Conservation (phyloP, 2,888 invertebrate species). For the Dinocampus coccinellae region DNA sequence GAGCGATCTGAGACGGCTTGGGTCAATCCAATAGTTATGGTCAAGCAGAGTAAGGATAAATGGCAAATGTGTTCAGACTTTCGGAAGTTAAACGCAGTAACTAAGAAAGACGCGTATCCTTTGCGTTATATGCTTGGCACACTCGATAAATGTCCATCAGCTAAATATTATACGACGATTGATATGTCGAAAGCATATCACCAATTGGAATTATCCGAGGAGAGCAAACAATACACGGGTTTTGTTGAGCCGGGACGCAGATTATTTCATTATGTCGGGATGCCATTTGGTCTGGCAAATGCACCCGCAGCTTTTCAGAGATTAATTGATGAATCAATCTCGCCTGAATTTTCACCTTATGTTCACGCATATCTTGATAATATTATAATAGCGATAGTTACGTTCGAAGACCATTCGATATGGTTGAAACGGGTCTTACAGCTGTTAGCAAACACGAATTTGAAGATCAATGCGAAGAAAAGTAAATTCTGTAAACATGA, state of each 20-base stretch:
- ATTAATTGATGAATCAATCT: constrained; percentile 40
- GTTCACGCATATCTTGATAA: constrained; percentile 43
- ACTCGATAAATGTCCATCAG: constrained; percentile 48
- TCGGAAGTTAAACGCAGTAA: constrained; percentile 48
- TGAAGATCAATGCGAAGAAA: constrained; percentile 41
- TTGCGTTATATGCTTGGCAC: constrained; percentile 47
- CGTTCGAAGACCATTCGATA: constrained; percentile 42
- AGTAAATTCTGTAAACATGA: constrained; percentile 42
- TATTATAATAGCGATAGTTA: constrained; percentile 40
- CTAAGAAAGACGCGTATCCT: constrained; percentile 44
- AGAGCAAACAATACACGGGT: constrained; percentile 49
- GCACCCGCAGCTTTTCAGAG: constrained; percentile 45
- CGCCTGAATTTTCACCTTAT: constrained; percentile 40
- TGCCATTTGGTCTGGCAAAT: constrained; percentile 45
- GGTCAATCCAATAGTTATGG: constrained; percentile 50
- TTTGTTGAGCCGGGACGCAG: constrained; percentile 52
- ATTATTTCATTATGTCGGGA: constrained; percentile 38
- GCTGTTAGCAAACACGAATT: constrained; percentile 12
- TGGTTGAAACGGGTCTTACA: constrained; percentile 27
- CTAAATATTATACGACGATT: constrained; percentile 43
- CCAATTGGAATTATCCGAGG: constrained; percentile 40
- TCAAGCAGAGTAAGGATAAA: constrained; percentile 46
- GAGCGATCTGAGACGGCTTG: background rate
- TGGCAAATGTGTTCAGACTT: constrained; percentile 22
- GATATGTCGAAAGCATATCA: constrained; percentile 44